Percentiles rank a stretch among this genome's conserved stretches.
Evolutionary conservation across 2,113 vertebrate genomes (phyloP).

Genomic region (Gasterosteus aculeatus): DNA sequence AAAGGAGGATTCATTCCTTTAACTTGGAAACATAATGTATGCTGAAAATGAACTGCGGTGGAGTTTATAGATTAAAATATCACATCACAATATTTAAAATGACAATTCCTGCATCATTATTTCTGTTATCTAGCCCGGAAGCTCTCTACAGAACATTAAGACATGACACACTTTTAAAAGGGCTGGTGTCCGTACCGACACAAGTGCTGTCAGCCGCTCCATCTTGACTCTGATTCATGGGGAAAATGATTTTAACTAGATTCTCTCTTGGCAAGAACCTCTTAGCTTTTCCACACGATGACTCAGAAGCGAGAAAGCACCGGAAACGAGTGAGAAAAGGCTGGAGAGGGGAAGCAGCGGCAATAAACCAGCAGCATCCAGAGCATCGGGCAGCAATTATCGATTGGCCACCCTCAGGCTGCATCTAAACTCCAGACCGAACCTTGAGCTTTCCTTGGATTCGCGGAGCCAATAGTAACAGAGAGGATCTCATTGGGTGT

Average conservation of each 20-base stretch:
- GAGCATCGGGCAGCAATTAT: conserved; percentile 22
- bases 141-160: background rate
- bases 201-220: conserved; percentile 57
- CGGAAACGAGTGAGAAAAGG: conserved; percentile 45
- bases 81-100: background rate
- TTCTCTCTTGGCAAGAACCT: conserved; percentile 47
- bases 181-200: conserved; percentile 26
- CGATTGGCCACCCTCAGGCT: conserved; percentile 20
- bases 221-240: conserved; percentile 39
- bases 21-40: background rate
- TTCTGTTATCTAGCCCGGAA: background rate
- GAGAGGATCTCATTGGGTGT: background rate
- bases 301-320: conserved; percentile 49
- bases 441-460: conserved; percentile 1
- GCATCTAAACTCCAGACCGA: conserved; percentile 12
- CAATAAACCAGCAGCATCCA: conserved; percentile 21
- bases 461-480: conserved; percentile 1
- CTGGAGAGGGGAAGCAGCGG: conserved; percentile 32
- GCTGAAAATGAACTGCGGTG: background rate
- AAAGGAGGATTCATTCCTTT: background rate
- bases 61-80: background rate
- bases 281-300: conserved; percentile 38
- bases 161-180: conserved; percentile 7
- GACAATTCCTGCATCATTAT: background rate
- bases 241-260: conserved; percentile 41